These are phyloP conservation scores for Rhinatrema bivittatum DNA, from an alignment of 2,797 vertebrate genomes.

Conservation along the genomic window DNA sequence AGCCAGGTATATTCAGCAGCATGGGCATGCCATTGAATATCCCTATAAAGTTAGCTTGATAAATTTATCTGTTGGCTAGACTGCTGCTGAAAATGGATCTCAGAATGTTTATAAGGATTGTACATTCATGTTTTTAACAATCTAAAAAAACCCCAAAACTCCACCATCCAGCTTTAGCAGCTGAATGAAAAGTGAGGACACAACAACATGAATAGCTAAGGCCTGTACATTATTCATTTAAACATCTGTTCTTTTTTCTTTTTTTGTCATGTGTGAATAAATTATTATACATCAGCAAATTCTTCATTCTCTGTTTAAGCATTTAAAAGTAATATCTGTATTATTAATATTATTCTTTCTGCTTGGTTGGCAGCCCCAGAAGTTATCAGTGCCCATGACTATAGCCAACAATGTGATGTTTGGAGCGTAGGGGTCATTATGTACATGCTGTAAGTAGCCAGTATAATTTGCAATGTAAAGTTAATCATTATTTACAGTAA, in stretches of 20 bases:
- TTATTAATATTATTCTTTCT: slow-evolving; percentile 65
- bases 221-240: slow-evolving; percentile 62
- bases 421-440: slow-evolving; percentile 89
- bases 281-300: slow-evolving; percentile 54
- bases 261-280: slow-evolving; percentile 49
- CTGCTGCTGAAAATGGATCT: too few relatives aligned
- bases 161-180: too few relatives aligned
- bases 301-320: slow-evolving; percentile 52
- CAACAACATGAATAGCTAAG: slow-evolving; percentile 48
- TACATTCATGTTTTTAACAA: too few relatives aligned
- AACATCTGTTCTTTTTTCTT: slow-evolving; percentile 56
- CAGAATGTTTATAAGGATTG: too few relatives aligned
- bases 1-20: too few relatives aligned
- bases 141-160: too few relatives aligned
- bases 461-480: slow-evolving; percentile 27
- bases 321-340: slow-evolving; percentile 53
- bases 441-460: slow-evolving; percentile 79
- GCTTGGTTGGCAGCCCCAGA: slow-evolving; percentile 74
- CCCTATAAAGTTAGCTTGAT: too few relatives aligned
- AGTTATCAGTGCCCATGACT: slow-evolving; percentile 74
- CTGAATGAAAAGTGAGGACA: slow-evolving; percentile 37
- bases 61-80: too few relatives aligned
- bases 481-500: slow-evolving; percentile 23
- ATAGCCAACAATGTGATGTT: slow-evolving; percentile 79
- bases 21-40: too few relatives aligned